Base-by-base conservation (phyloP, 2,888 invertebrate genomes). In the Meliscaeva auricollis region DNA sequence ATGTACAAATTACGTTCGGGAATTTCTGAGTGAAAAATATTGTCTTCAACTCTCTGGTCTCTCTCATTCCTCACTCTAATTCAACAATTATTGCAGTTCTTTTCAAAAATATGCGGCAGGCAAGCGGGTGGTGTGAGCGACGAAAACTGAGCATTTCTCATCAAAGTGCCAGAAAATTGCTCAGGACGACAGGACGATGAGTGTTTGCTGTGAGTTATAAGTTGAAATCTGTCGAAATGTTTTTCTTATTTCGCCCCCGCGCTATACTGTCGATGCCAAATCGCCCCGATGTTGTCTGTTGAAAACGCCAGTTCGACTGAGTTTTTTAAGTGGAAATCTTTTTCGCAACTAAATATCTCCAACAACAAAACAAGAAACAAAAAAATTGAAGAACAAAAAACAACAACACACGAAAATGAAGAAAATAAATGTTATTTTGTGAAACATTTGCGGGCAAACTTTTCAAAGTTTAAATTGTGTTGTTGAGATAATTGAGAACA, bases 401-500 rank as follows among this genome's bases (percentile, higher is more conserved):
- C 38, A 38, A 38, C 38, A 38, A 32, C 44, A 46, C 44, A 50
- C 44, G 22, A 64, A 35, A 54, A 64, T 46, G 54, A 74, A 60
- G 50, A 60, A 74, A 46, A 66, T 50, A 75, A 68, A 56, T 46
- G 54, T 66, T 68, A 62, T 46, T 75, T 75, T 68, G 66, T 35
- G 54, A 62, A 64, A 38, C 62, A 80, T 74, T 83, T 79, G 79
- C 83, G 79, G 79, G 66, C 62, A 84, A 84, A 84, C 56, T 84
- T 84, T 74, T 50, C 38, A 85, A 85, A 85, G 68, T 85, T 85
- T 76, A 80, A 85, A 85, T 85, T 85, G 84, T 80, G 80, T 76
- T 85, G 80, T 80, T 85, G 72, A 80, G 68, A 85, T 80, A 85
- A 80, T 85, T 85, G 80, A 80, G 80, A 85, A 76, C 76, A 85